Evolutionary conservation across 2,888 invertebrate species (phyloP).

Genomic region (Volucella inflata): DNA sequence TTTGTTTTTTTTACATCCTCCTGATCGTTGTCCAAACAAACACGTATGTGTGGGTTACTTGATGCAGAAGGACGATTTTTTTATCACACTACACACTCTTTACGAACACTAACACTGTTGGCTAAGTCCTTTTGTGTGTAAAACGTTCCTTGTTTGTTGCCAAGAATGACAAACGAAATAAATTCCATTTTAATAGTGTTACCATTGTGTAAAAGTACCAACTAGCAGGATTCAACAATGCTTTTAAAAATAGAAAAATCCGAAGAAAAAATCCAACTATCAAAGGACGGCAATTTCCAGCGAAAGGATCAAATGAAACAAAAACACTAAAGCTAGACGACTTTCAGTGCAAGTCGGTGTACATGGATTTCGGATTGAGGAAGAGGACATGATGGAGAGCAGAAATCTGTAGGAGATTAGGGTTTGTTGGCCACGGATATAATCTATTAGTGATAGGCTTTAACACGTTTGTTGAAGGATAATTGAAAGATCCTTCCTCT

Average conservation of each 20-base stretch:
- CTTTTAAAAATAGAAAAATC: conserved; percentile 16
- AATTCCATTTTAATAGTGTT: conserved; percentile 71
- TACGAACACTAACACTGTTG: conserved; percentile 4
- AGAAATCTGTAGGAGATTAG: conserved; percentile 43
- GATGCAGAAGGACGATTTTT: conserved; percentile 10
- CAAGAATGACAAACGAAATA: conserved; percentile 64
- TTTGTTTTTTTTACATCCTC: neutral
- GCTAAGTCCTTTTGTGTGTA: conserved; percentile 64
- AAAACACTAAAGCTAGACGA: conserved; percentile 1
- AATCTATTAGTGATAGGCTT: conserved; percentile 67
- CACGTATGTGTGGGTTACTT: neutral
- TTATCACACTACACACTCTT: neutral
- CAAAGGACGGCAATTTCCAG: conserved; percentile 20
- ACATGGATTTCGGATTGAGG: neutral
- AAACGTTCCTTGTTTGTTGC: conserved; percentile 65
- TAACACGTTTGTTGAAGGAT: conserved; percentile 67
- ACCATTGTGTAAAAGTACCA: conserved; percentile 65
- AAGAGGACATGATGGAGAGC: conserved; percentile 43
- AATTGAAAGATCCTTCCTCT: conserved; percentile 34
- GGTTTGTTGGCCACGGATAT: conserved; percentile 55
- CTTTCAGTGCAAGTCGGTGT: neutral
- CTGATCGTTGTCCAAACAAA: conserved; percentile 3
- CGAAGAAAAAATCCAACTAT: neutral
- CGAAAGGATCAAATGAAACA: conserved; percentile 66
- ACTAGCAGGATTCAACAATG: conserved; percentile 63